Evolutionary conservation across 2,797 vertebrate genomes (phyloP).

Genomic region (Bradypodion ventrale): DNA sequence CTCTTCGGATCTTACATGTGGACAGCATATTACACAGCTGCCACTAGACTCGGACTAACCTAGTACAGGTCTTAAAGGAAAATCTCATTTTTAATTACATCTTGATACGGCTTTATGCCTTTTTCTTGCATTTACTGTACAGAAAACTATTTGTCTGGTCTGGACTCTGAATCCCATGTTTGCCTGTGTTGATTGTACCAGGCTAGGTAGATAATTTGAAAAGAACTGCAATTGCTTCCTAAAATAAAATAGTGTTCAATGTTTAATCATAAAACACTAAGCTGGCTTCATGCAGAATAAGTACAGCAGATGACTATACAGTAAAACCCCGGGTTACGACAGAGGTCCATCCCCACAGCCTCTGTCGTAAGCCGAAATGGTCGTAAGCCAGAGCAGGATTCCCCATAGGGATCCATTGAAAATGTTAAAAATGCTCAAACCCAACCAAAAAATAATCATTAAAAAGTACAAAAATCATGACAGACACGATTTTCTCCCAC

Average conservation of each 20-base stretch:
- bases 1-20: background rate
- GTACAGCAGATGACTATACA: constrained; percentile 54
- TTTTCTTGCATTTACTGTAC: background rate
- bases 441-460: no score
- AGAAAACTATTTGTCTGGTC: background rate
- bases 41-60: background rate
- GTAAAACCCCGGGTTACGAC: no score
- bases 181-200: background rate
- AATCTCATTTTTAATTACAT: background rate
- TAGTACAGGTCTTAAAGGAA: background rate
- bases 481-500: no score
- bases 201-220: constrained; percentile 19
- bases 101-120: background rate
- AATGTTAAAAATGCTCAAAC: no score
- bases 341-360: no score
- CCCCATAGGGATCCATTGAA: no score
- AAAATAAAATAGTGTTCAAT: constrained; percentile 57
- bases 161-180: background rate
- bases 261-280: constrained; percentile 57
- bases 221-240: constrained; percentile 36
- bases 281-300: constrained; percentile 50
- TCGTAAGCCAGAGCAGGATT: no score
- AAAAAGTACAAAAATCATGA: no score
- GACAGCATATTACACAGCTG: background rate
- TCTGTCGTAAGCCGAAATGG: no score